Percentiles rank a stretch among this genome's conserved stretches.
phyloP scores from a whole-genome alignment of 64 coral and sea anemone genomes.

The Pachyseris speciosa region DNA sequence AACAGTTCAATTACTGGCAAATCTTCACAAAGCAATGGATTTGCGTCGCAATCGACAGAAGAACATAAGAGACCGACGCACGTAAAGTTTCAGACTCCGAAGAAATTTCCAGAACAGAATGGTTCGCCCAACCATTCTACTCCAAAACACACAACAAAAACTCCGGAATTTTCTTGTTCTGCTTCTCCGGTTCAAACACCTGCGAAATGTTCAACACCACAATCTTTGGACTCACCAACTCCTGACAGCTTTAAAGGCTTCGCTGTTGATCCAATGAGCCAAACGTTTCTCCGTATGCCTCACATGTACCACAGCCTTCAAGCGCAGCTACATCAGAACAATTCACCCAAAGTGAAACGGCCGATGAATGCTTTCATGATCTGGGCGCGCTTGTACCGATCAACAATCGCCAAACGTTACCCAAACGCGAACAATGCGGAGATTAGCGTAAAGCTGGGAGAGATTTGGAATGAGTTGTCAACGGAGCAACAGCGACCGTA shows the following conservation, averaged over 20 bases:
- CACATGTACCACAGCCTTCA: slow-evolving; percentile 90
- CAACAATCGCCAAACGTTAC: slow-evolving; percentile 93
- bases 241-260: slow-evolving; percentile 68
- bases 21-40: neutral
- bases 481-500: slow-evolving; percentile 95
- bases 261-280: slow-evolving; percentile 88
- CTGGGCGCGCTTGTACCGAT: slow-evolving; percentile 88
- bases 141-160: neutral
- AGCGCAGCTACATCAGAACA: slow-evolving; percentile 73
- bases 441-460: slow-evolving; percentile 92
- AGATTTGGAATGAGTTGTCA: slow-evolving; percentile 97
- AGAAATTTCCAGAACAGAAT: neutral
- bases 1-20: slow-evolving; percentile 12
- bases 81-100: neutral
- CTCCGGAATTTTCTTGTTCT: neutral
- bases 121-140: slow-evolving; percentile 1
- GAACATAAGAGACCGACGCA: neutral
- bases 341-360: slow-evolving; percentile 75
- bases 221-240: neutral
- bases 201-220: neutral
- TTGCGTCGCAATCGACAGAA: neutral
- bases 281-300: slow-evolving; percentile 94
- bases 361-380: slow-evolving; percentile 99
- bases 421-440: slow-evolving; percentile 94
- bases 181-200: neutral